Base-by-base conservation (phyloP, 2,888 invertebrate species). In the Limnephilus lunatus region DNA sequence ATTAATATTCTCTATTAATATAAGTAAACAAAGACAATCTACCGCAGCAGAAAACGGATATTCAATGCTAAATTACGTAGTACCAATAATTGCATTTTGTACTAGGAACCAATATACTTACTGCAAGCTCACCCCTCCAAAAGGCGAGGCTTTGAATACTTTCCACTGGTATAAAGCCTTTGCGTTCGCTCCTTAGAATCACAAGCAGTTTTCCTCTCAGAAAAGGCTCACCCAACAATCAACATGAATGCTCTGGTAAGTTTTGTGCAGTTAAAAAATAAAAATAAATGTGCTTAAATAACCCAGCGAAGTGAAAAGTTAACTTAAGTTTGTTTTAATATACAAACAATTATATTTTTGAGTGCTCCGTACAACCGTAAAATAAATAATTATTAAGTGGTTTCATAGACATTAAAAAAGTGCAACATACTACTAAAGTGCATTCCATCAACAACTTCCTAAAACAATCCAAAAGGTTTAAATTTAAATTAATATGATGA, bases 151-250 rank as follows among this genome's bases (percentile, higher is more conserved):
- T 44, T 14, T 12, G 68, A 19, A 68, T 5, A 7, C 81, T 39
- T 44, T 81, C 44, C 30, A 81, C 25, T 90, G 81, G 87, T 81
- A 91, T 87, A 81, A 81, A 86, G 90, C 83, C 83, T 90, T 39
- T 32, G 85, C 31, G 32, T 30, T 31, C 31, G 15, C 32, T 31
- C 44, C 30, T 30, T 90, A 3, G 48, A 15, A 14, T 80, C 92
- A 92, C 53, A 87, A 92, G 93, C 93, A 93, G 93, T 93, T 92
- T 93, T 93, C 92, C 15, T 19, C n/a, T 85, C 90, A 80, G 91
- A 92, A 92, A 87, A 92, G 92, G 92, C 92, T 90, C n/a, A 90
- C 81, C 7, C 32, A 19, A 82, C 48, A 81, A 35, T 48, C 81
- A 91, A 86, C 25, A 87, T 86, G 91, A 90, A 90, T 32, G 83